Evolutionary conservation across 1,140 invertebrate genomes (phyloP).

Genomic region (Eueides isabella): DNA sequence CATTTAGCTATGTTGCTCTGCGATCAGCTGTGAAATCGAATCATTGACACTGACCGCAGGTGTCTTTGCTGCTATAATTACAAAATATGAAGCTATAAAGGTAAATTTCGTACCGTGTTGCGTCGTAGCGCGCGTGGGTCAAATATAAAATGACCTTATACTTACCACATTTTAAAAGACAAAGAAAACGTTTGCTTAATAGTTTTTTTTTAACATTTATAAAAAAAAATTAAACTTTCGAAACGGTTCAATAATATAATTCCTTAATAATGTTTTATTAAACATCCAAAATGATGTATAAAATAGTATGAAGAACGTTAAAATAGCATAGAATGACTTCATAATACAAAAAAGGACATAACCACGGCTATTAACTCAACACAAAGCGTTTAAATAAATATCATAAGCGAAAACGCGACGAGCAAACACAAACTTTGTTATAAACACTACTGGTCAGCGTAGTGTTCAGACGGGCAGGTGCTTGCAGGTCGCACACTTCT

Average conservation of each 20-base stretch:
- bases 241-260: background rate
- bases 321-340: background rate
- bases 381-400: constrained; percentile 30
- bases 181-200: constrained; percentile 15
- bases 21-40: constrained; percentile 45
- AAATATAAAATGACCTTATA: constrained; percentile 37
- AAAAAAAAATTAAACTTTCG: background rate
- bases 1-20: constrained; percentile 39
- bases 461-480: constrained; percentile 76
- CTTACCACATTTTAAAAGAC: constrained; percentile 23
- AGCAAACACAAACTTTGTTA: constrained; percentile 37
- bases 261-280: background rate
- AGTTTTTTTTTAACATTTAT: background rate
- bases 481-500: constrained; percentile 75
- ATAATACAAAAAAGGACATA: constrained; percentile 8
- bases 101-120: constrained; percentile 42
- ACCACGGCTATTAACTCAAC: constrained; percentile 6
- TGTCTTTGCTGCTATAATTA: constrained; percentile 45
- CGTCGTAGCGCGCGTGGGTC: constrained; percentile 32
- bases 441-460: constrained; percentile 42
- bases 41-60: constrained; percentile 41
- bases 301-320: background rate
- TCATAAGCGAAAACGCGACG: constrained; percentile 22
- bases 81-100: constrained; percentile 49
- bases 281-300: background rate